These are phyloP conservation scores for Micromys minutus DNA, from an alignment of 2,113 vertebrate genomes.

Conservation along the genomic window DNA sequence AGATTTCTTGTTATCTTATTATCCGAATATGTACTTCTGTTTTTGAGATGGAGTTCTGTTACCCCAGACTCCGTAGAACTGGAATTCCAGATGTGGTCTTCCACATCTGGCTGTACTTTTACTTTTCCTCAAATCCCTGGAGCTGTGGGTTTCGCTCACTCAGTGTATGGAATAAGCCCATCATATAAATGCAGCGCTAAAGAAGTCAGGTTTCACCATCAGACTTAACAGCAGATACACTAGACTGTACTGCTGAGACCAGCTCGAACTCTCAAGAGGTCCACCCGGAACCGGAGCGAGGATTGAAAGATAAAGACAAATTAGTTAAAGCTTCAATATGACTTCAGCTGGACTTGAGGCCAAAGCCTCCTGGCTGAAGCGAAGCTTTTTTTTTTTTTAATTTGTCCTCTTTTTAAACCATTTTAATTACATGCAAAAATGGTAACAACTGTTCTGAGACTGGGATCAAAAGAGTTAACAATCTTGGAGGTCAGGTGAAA, in stretches of 20 bases:
- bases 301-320: too few species aligned
- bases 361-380: too few species aligned
- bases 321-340: too few species aligned
- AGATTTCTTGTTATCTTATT: background rate
- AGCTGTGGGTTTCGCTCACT: background rate
- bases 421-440: too few species aligned
- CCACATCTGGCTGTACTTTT: background rate
- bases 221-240: background rate
- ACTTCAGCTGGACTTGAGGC: too few species aligned
- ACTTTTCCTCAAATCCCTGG: slow-evolving; percentile 13
- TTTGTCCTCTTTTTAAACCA: too few species aligned
- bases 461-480: too few species aligned
- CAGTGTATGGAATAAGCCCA: background rate
- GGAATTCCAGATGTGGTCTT: background rate
- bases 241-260: background rate
- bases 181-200: background rate
- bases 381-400: too few species aligned
- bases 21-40: slow-evolving; percentile 19
- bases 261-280: too few species aligned
- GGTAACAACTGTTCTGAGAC: too few species aligned
- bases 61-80: background rate
- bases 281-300: too few species aligned
- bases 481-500: too few species aligned
- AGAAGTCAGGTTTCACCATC: slow-evolving; percentile 1
- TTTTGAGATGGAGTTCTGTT: background rate